Evolutionary conservation across 53 echinoderm and acorn worm genomes (phyloP).

Genomic region (Arbacia lixula): DNA sequence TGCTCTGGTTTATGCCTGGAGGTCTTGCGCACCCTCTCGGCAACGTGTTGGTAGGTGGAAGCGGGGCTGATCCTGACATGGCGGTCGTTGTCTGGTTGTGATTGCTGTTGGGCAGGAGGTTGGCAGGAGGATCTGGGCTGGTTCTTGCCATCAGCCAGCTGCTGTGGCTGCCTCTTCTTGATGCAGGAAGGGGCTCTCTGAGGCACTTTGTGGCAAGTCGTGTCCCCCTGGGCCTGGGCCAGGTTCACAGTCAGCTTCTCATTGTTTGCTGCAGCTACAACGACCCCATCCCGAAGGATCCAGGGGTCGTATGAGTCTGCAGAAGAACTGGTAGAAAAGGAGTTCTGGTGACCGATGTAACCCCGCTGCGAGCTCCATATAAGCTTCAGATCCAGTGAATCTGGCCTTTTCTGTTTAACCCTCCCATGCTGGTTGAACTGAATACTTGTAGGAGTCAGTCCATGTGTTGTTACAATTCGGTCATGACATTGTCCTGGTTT

Average conservation of each 20-base stretch:
- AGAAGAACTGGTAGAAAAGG: constrained; percentile 41
- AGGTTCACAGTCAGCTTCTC: constrained; percentile 33
- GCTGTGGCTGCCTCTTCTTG: constrained; percentile 41
- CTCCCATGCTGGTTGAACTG: constrained; percentile 50
- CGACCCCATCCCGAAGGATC: constrained; percentile 60
- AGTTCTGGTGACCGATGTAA: constrained; percentile 48
- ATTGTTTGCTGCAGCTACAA: background rate
- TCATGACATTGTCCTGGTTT: constrained; percentile 23
- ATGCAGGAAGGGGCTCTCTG: constrained; percentile 11
- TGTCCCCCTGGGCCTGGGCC: background rate
- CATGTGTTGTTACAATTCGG: constrained; percentile 10
- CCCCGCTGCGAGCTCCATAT: constrained; percentile 61
- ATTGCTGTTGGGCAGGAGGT: too few relatives aligned
- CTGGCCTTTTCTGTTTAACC: constrained; percentile 69
- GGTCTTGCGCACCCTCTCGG: constrained; percentile 16
- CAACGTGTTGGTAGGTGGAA: constrained; percentile 6
- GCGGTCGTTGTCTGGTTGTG: constrained; percentile 10
- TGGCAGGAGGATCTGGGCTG: too few relatives aligned
- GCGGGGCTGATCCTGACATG: constrained; percentile 6
- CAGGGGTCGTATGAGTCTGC: constrained; percentile 71
- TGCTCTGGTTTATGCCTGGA: constrained; percentile 22
- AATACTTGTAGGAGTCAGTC: constrained; percentile 36
- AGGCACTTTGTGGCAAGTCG: constrained; percentile 11
- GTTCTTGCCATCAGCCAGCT: constrained; percentile 42
- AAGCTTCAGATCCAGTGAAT: constrained; percentile 67